Base-by-base conservation (phyloP, 2,113 vertebrate species). In the Malurus cyaneus region DNA sequence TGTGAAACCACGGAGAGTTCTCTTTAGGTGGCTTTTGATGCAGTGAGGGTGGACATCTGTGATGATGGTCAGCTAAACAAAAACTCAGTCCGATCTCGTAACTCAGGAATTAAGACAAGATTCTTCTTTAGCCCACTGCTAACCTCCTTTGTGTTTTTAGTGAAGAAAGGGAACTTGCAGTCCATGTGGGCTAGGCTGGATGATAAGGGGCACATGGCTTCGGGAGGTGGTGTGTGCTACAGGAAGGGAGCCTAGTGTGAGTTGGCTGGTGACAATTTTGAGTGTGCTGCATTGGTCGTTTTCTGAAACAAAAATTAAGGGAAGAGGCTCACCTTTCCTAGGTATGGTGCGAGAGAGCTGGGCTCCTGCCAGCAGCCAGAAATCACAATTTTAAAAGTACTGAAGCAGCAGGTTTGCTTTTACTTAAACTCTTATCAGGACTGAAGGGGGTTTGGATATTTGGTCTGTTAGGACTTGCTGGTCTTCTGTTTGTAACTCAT, bases 41-140 rank as follows among this genome's bases (percentile, higher is more conserved):
- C 24, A 11, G 53, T 23, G 46, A 50, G 64, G 52, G 34, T 44
- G 19, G 62, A 50, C 25, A 36, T 39, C n/a, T 82, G 67, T 28
- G 41, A 16, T 46, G 44, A 24, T 67, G 44, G 34, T 71, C 41
- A 69, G 24, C 14, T 76, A 20, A 36, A 20, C 15, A n/a, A 69
- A 50, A 42, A 34, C 8, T 12, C 44, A n/a, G 17, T 70, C 20
- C 1, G 0, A 26, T 23, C 34, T 60, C 1, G 0, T 24, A 77
- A 77, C 32, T 82, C 47, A 24, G 62, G 52, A 76, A 61, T 65
- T 71, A 49, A 52, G 18, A 21, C 49, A 8, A 42, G 57, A 31
- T n/a, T 92, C 15, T 65, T 6, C 44, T 9, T 62, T 5, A 47
- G 24, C 23, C 11, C 74, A 15, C 21, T 46, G 26, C 39, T 47